A percentile compares a stretch with the other conserved stretches of the same genome.
Evolutionary conservation across 2,888 invertebrate genomes (phyloP).

Genomic region (Amphipoea lucens): DNA sequence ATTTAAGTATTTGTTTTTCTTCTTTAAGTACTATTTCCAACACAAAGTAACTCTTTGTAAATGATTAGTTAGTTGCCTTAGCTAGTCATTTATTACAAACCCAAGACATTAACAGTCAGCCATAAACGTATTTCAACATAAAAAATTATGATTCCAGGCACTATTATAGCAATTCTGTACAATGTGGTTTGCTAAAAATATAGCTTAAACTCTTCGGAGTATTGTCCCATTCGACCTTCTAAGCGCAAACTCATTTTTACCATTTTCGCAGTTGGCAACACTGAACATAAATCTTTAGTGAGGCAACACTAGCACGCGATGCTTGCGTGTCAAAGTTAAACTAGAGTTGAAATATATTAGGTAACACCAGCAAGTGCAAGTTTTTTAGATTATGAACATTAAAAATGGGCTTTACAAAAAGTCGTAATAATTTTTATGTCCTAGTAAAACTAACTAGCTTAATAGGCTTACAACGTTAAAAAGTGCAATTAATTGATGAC

Average conservation of each 20-base stretch:
- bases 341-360: slow-evolving; percentile 57
- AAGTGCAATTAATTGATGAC: neutral
- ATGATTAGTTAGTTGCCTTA: slow-evolving; percentile 28
- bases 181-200: slow-evolving; percentile 44
- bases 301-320: slow-evolving; percentile 60
- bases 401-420: slow-evolving; percentile 23
- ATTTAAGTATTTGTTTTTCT: slow-evolving; percentile 7
- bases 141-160: slow-evolving; percentile 39
- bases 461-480: slow-evolving; percentile 7
- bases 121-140: slow-evolving; percentile 44
- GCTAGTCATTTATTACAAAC: slow-evolving; percentile 38
- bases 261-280: slow-evolving; percentile 56
- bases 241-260: slow-evolving; percentile 45
- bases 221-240: slow-evolving; percentile 52
- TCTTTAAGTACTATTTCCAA: neutral
- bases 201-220: slow-evolving; percentile 16
- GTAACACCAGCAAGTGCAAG: slow-evolving; percentile 42
- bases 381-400: slow-evolving; percentile 17
- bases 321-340: slow-evolving; percentile 59
- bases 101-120: slow-evolving; percentile 26
- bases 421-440: slow-evolving; percentile 9
- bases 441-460: neutral
- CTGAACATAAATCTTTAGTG: slow-evolving; percentile 58
- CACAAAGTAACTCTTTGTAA: slow-evolving; percentile 50
- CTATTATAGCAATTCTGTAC: slow-evolving; percentile 16